Conservation (phyloP, 2,797 vertebrate genomes). For the Neomorphus geoffroyi region DNA sequence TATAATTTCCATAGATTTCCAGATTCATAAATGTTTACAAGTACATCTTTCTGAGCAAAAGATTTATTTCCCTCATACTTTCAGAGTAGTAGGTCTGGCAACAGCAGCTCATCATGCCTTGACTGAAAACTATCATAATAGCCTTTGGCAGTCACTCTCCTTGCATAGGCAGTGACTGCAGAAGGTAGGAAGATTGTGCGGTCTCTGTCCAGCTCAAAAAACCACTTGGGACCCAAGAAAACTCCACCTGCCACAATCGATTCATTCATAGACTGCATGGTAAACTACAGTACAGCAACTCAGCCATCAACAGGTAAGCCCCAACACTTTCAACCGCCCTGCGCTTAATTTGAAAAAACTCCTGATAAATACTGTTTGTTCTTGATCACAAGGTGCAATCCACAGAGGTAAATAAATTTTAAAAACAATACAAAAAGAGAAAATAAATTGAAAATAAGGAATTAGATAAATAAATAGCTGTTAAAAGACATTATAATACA, state of each 20-base stretch:
- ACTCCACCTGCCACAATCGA: background rate
- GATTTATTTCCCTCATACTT: background rate
- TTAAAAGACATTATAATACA: background rate
- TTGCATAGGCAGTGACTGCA: background rate
- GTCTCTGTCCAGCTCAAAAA: background rate
- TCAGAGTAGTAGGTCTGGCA: background rate
- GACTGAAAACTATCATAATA: background rate
- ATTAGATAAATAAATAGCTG: background rate
- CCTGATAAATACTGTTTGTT: background rate
- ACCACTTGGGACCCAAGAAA: background rate
- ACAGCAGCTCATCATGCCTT: background rate
- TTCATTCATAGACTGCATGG: background rate
- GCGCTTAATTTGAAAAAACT: background rate
- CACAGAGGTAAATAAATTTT: background rate
- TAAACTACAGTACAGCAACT: background rate
- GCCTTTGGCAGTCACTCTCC: background rate
- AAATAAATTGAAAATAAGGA: background rate
- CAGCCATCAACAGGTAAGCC: background rate
- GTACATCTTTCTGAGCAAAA: background rate
- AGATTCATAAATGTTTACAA: background rate
- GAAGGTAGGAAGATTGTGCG: background rate
- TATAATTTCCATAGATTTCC: background rate
- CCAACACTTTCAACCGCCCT: accelerated
- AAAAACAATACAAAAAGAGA: background rate
- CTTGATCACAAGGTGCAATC: background rate